These are phyloP conservation scores for Lathamus discolor DNA, from an alignment of 2,113 vertebrate genomes.

Conservation along the genomic window DNA sequence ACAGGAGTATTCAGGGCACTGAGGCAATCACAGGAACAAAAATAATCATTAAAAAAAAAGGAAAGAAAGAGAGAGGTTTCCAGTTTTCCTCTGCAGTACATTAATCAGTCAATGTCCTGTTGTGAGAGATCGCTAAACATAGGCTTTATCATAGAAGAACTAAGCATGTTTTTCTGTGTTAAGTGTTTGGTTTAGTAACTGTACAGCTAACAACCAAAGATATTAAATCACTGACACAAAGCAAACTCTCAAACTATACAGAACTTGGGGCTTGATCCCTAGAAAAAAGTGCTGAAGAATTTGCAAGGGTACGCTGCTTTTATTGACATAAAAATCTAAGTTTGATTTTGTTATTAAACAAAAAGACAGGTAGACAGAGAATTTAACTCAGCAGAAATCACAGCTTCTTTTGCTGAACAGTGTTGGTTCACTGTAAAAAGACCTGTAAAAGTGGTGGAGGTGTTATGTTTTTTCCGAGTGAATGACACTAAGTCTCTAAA, in stretches of 20 bases:
- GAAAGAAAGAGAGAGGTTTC: background rate
- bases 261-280: background rate
- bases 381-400: background rate
- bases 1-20: slow-evolving; percentile 70
- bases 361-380: background rate
- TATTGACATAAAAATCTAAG: background rate
- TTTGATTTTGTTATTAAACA: background rate
- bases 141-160: background rate
- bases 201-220: background rate
- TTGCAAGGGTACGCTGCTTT: background rate
- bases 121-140: background rate
- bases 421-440: background rate
- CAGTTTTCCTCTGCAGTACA: slow-evolving; percentile 50
- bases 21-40: slow-evolving; percentile 65
- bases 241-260: background rate
- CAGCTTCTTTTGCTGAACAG: background rate
- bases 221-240: background rate
- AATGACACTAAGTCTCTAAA: background rate
- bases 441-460: background rate
- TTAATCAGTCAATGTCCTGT: slow-evolving; percentile 53
- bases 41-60: background rate
- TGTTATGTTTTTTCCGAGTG: background rate
- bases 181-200: background rate
- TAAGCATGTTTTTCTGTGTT: background rate
- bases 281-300: background rate